phyloP scores from a whole-genome alignment of 2,888 invertebrate genomes.

The Caenorhabditis panamensis region DNA sequence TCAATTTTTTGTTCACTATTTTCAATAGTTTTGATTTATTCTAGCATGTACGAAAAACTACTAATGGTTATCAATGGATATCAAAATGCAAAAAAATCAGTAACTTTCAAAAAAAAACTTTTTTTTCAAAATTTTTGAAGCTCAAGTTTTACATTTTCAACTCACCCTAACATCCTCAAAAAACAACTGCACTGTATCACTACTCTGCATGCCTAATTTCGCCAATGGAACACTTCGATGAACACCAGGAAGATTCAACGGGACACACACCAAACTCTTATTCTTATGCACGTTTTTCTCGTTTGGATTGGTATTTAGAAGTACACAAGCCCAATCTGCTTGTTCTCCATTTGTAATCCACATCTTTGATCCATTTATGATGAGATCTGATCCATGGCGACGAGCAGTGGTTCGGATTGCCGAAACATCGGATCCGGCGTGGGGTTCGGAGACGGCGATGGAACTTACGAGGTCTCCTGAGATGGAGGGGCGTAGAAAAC shows the following conservation, averaged over 20 bases:
- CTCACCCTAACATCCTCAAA: slow-evolving; percentile 83
- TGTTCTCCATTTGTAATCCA: slow-evolving; percentile 84
- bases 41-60: too few species aligned
- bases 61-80: too few species aligned
- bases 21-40: too few species aligned
- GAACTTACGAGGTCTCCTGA: slow-evolving; percentile 83
- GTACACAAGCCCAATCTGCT: slow-evolving; percentile 85
- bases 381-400: slow-evolving; percentile 82
- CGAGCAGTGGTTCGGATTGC: slow-evolving; percentile 83
- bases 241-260: slow-evolving; percentile 79
- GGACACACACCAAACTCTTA: slow-evolving; percentile 84
- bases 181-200: slow-evolving; percentile 84
- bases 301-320: slow-evolving; percentile 83
- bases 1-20: too few species aligned
- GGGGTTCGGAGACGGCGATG: slow-evolving; percentile 84
- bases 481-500: slow-evolving; percentile 83
- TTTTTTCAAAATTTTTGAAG: too few species aligned
- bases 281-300: slow-evolving; percentile 82
- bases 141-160: background rate
- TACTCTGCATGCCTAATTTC: slow-evolving; percentile 84
- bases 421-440: slow-evolving; percentile 84
- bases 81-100: too few species aligned
- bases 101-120: too few species aligned
- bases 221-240: slow-evolving; percentile 82
- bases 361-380: slow-evolving; percentile 85